A percentile compares a stretch with the other conserved stretches of the same genome.
phyloP scores from a whole-genome alignment of 1,140 invertebrate genomes.

The Oryctes rhinoceros region DNA sequence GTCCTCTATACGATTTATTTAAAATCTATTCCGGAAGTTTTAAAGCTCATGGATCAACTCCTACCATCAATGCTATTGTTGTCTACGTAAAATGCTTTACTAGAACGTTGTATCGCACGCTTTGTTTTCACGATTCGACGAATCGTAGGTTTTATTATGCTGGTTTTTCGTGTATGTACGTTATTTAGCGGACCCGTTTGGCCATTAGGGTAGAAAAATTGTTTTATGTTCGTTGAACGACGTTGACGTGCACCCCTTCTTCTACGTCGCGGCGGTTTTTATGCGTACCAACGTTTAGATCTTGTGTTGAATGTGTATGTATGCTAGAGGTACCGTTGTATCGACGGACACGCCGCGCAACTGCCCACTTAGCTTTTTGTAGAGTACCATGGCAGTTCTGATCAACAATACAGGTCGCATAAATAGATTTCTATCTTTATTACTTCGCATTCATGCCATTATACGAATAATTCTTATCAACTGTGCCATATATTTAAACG shows the following conservation, averaged over 20 bases:
- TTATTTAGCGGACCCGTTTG: not conserved
- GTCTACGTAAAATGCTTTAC: not conserved
- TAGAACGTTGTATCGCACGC: not conserved
- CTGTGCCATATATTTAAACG: not conserved
- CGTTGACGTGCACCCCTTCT: constrained; percentile 2
- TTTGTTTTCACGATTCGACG: constrained; percentile 4
- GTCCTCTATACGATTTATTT: not conserved
- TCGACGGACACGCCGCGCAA: not conserved
- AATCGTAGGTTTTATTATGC: not conserved
- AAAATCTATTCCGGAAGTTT: not conserved
- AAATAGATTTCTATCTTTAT: constrained; percentile 32
- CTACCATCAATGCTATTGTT: not conserved
- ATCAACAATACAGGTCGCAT: constrained; percentile 7
- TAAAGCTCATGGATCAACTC: not conserved
- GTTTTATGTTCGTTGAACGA: constrained; percentile 26
- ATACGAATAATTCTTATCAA: constrained; percentile 25
- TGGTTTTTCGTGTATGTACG: constrained; percentile 8
- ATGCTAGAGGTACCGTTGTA: not conserved
- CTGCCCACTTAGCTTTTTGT: constrained; percentile 31
- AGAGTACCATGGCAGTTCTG: not conserved
- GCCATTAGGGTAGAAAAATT: constrained; percentile 31
- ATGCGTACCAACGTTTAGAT: not conserved
- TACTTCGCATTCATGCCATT: constrained; percentile 23
- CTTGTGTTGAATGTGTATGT: not conserved
- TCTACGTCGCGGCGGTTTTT: not conserved